phyloP scores from a whole-genome alignment of 37 sponge, comb jelly and placozoan species.

The Ianthella basta region DNA sequence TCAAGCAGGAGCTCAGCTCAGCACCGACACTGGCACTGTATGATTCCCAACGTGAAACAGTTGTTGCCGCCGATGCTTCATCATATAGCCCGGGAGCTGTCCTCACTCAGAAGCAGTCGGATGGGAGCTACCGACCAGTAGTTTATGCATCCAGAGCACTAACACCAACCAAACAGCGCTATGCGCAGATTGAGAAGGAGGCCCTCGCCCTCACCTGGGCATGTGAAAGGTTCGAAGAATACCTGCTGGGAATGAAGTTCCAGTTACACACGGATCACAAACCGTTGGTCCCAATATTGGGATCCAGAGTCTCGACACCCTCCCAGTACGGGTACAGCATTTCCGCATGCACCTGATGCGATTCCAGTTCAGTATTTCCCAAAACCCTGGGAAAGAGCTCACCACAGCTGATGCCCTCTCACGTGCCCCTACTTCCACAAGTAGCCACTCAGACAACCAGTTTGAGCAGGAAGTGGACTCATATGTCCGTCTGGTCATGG shows the following conservation, averaged over 20 bases:
- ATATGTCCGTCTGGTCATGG: neutral
- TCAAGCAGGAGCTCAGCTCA: slow-evolving; percentile 38
- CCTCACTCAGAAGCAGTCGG: slow-evolving; percentile 31
- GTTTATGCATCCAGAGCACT: neutral
- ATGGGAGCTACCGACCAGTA: no score
- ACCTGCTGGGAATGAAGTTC: slow-evolving; percentile 38
- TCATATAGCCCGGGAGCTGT: slow-evolving; percentile 52
- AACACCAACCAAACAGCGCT: no score
- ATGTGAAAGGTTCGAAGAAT: slow-evolving; percentile 33
- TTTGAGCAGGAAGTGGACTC: slow-evolving; percentile 1
- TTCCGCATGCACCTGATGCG: slow-evolving; percentile 54
- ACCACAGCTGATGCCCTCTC: slow-evolving; percentile 58
- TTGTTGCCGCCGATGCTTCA: slow-evolving; percentile 3
- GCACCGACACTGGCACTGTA: slow-evolving; percentile 37
- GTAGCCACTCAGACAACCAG: slow-evolving; percentile 25
- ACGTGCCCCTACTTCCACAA: slow-evolving; percentile 28
- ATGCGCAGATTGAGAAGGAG: no score
- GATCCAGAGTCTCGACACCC: slow-evolving; percentile 43
- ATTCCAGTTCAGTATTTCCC: slow-evolving; percentile 46
- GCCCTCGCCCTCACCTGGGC: no score
- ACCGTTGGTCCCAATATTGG: slow-evolving; percentile 56
- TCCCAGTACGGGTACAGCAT: slow-evolving; percentile 52
- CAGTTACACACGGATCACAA: slow-evolving; percentile 67
- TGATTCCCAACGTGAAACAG: slow-evolving; percentile 30
- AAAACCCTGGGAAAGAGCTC: slow-evolving; percentile 60